These are phyloP conservation scores for Artibeus lituratus DNA, from an alignment of 2,797 vertebrate species.

Conservation along the genomic window DNA sequence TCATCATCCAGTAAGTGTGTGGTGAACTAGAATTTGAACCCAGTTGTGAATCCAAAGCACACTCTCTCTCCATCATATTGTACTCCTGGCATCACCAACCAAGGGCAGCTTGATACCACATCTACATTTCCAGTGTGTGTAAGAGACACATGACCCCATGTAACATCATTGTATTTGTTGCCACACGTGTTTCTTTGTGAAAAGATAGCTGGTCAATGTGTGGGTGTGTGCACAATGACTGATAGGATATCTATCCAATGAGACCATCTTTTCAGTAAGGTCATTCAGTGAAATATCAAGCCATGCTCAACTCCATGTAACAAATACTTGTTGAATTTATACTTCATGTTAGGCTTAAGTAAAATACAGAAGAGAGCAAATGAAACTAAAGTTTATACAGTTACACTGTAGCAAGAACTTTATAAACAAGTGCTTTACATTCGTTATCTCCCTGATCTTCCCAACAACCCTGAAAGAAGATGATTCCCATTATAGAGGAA, in stretches of 20 bases:
- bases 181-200: background rate
- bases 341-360: background rate
- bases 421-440: background rate
- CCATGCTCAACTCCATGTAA: background rate
- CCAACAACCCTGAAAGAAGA: background rate
- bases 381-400: background rate
- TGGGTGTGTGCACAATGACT: background rate
- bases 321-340: constrained; percentile 8
- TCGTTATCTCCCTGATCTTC: background rate
- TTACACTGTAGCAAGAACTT: background rate
- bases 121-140: background rate
- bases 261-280: background rate
- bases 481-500: background rate
- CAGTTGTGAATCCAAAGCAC: background rate
- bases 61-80: background rate
- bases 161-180: background rate
- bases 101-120: background rate
- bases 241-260: background rate
- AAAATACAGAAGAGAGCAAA: background rate
- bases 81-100: background rate
- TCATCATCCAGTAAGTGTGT: background rate
- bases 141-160: background rate
- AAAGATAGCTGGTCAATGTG: background rate
- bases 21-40: constrained; percentile 2
- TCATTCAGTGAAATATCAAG: background rate